Evolutionary conservation across 2,888 invertebrate species (phyloP), one percentile per base, ranked within the genome.

Genomic region (Chymomyza procnemis): DNA sequence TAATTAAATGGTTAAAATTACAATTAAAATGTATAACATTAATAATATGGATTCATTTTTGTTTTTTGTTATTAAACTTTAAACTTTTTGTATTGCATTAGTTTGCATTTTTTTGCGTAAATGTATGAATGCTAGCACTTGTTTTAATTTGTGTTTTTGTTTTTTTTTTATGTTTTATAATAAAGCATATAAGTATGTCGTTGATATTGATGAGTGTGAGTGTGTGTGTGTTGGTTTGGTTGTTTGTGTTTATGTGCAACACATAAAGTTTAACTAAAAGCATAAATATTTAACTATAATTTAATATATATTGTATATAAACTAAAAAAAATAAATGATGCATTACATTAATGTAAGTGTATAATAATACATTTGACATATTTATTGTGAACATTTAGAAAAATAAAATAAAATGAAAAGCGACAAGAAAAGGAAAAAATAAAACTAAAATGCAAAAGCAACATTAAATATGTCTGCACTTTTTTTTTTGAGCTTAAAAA

Each of bases 1-100:
- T 80, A 76, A 80, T 85, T 73, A 75, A 76, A 82, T 74, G 71
- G 70, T 75, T 79, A 80, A 75, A 82, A 79, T 80, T 83, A 79
- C 74, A 78, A 76, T 75, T 78, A 72, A 77, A 82, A 71, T 73
- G 71, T 74, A 78, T 75, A 74, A 73, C 76, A 72, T 75, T 81
- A 80, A 75, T 78, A 64, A 78, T 82, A 81, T 79, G 79, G 74
- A 79, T 70, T 72, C 83, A 61, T 60, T 67, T 76, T 76, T 74
- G 75, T 57, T 26, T 34, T 26, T 78, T 60, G 47, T 16, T 34
- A 8, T 60, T 60, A n/a, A 3, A 26, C 61, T 59, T 63, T 66
- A 12, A 14, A 52, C 34, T 63, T n/a, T 54, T 78, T 75, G 78
- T 73, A 76, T 75, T 75, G 67, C 73, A 62, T 73, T 66, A 54